phyloP scores from a whole-genome alignment of 1,140 invertebrate genomes.

The Sminthurinus signatus region DNA sequence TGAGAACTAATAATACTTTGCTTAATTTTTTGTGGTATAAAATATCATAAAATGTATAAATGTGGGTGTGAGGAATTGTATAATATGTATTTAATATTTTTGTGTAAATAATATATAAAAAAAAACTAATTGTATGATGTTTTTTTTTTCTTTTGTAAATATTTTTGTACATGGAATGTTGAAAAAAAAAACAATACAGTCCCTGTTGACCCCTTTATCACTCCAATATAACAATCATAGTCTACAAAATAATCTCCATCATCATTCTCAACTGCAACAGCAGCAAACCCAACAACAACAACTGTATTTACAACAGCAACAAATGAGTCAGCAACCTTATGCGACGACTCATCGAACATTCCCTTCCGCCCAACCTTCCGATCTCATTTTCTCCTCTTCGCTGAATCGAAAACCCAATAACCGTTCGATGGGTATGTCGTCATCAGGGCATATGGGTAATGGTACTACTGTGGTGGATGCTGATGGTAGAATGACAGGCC shows the following conservation, averaged over 20 bases:
- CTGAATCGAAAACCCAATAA: constrained; percentile 31
- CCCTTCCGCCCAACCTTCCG: constrained; percentile 36
- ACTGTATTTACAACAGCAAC: constrained; percentile 19
- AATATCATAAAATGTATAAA: too few species aligned
- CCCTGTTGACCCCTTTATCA: constrained; percentile 40
- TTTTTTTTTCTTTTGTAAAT: too few species aligned
- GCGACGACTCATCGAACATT: constrained; percentile 41
- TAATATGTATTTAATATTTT: not conserved
- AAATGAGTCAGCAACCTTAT: constrained; percentile 18
- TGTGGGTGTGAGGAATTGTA: too few species aligned
- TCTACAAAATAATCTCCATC: constrained; percentile 23
- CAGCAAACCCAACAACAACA: constrained; percentile 28
- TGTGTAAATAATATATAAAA: not conserved
- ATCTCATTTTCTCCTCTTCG: constrained; percentile 39
- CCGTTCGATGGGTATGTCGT: too few species aligned
- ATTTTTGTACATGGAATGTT: too few species aligned
- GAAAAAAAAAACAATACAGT: too few species aligned
- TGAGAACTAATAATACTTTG: too few species aligned
- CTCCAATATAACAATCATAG: constrained; percentile 38
- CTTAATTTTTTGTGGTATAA: too few species aligned
- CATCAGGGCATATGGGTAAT: too few species aligned
- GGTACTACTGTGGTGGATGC: too few species aligned
- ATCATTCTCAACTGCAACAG: constrained; percentile 22
- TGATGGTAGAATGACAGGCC: constrained; percentile 12
- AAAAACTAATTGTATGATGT: too few species aligned